phyloP scores from a whole-genome alignment of 2,888 invertebrate species.

The Philereme vetulata region DNA sequence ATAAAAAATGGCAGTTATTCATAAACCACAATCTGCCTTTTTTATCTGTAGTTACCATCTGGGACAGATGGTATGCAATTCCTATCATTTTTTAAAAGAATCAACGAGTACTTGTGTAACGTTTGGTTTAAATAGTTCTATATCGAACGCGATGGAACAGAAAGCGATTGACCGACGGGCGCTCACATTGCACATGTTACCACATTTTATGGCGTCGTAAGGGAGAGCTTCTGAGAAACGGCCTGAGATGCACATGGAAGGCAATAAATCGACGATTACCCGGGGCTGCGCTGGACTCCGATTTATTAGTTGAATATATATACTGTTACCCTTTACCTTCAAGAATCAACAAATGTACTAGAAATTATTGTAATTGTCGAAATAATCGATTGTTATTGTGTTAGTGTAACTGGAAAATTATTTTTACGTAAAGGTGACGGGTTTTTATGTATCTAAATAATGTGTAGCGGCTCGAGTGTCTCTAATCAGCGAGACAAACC shows the following conservation, averaged over 20 bases:
- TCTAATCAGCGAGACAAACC: too few species aligned
- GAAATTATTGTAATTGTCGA: too few species aligned
- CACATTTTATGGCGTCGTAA: slow-evolving; percentile 78
- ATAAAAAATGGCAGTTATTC: too few species aligned
- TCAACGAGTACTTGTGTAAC: neutral
- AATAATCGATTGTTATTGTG: too few species aligned
- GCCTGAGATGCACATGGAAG: slow-evolving; percentile 69
- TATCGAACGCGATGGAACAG: slow-evolving; percentile 26
- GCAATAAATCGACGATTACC: slow-evolving; percentile 73
- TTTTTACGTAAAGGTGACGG: too few species aligned
- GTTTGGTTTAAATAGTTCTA: slow-evolving; percentile 20
- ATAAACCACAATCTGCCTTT: too few species aligned
- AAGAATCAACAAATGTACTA: neutral
- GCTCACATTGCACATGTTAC: slow-evolving; percentile 75
- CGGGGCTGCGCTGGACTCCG: slow-evolving; percentile 48
- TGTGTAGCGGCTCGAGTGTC: too few species aligned
- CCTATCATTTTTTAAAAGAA: too few species aligned
- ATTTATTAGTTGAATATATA: slow-evolving; percentile 25
- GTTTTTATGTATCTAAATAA: too few species aligned
- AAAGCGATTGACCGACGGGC: slow-evolving; percentile 47
- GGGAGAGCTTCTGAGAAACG: slow-evolving; percentile 77
- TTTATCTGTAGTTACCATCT: too few species aligned
- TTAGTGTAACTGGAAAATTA: too few species aligned
- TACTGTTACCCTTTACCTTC: slow-evolving; percentile 20
- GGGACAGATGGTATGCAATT: too few species aligned